These are phyloP conservation scores for Rhynchomys soricoides DNA, from an alignment of 2,113 vertebrate genomes.

Conservation along the genomic window DNA sequence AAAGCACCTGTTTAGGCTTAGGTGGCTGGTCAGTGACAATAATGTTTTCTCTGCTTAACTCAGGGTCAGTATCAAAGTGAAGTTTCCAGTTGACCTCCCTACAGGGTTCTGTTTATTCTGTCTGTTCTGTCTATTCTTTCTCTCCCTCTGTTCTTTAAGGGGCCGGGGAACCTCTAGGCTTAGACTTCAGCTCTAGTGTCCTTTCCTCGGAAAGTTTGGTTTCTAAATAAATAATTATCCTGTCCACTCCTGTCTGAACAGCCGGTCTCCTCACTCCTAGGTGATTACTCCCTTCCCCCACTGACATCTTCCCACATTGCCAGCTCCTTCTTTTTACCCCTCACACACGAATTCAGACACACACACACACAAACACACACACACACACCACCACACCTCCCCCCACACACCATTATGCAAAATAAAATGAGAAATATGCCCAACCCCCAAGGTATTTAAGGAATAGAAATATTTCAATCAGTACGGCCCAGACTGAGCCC, in stretches of 20 bases:
- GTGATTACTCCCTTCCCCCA: constrained; percentile 46
- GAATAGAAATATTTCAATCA: constrained; percentile 66
- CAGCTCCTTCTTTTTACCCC: constrained; percentile 20
- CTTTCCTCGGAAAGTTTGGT: neutral
- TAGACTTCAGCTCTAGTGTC: neutral
- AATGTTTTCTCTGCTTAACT: neutral
- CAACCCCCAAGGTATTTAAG: constrained; percentile 75
- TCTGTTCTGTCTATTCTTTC: neutral
- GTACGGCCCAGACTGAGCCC: neutral
- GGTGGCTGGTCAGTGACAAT: neutral
- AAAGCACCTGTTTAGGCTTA: neutral
- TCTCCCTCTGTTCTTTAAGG: neutral
- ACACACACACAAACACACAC: neutral
- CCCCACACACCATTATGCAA: constrained; percentile 79
- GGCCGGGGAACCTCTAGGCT: neutral
- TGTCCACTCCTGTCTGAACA: neutral
- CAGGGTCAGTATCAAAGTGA: neutral
- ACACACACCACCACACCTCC: constrained; percentile 71
- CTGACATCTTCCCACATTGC: constrained; percentile 54
- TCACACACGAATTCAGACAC: neutral
- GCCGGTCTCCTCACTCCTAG: neutral
- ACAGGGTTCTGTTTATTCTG: constrained; percentile 29
- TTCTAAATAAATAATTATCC: constrained; percentile 35
- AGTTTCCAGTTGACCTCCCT: neutral
- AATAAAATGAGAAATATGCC: constrained; percentile 80